A percentile compares a stretch with the other conserved stretches of the same genome.
phyloP scores from a whole-genome alignment of 1,140 invertebrate species.

The Hirudo medicinalis region DNA sequence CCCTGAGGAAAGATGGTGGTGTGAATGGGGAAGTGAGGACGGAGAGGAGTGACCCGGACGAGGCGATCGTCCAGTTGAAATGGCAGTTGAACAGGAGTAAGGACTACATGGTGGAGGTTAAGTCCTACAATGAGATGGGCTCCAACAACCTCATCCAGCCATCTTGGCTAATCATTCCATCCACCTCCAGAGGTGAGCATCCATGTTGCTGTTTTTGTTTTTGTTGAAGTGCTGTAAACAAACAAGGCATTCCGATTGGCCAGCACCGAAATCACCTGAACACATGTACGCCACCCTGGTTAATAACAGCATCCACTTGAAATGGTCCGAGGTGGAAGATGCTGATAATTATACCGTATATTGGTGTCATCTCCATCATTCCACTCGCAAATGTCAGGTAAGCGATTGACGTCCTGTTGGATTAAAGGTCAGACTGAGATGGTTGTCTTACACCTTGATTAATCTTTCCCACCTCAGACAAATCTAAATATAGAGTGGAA shows the following conservation, averaged over 20 bases:
- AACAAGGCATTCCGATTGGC: not conserved
- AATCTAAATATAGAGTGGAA: not conserved
- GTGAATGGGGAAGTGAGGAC: not conserved
- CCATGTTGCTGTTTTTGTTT: not conserved
- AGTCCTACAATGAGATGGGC: not conserved
- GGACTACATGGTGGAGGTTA: not conserved
- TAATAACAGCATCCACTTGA: not conserved
- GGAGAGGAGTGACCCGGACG: too few relatives aligned
- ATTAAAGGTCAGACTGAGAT: not conserved
- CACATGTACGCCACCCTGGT: not conserved
- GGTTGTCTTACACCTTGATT: not conserved
- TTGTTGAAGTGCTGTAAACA: not conserved
- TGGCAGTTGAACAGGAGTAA: too few relatives aligned
- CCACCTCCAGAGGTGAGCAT: not conserved
- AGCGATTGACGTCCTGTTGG: not conserved
- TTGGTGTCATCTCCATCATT: not conserved
- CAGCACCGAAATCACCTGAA: constrained; percentile 3
- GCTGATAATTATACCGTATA: constrained; percentile 1
- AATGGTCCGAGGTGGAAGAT: not conserved
- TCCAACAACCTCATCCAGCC: not conserved
- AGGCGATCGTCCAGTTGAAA: too few relatives aligned
- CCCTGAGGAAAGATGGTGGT: not conserved
- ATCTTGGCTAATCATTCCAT: not conserved
- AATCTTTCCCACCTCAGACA: not conserved
- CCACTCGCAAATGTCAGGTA: not conserved